Evolutionary conservation across 30 jellyfish, hydroid and myxozoan species (phyloP).

Genomic region (Nemopilema nomurai): DNA sequence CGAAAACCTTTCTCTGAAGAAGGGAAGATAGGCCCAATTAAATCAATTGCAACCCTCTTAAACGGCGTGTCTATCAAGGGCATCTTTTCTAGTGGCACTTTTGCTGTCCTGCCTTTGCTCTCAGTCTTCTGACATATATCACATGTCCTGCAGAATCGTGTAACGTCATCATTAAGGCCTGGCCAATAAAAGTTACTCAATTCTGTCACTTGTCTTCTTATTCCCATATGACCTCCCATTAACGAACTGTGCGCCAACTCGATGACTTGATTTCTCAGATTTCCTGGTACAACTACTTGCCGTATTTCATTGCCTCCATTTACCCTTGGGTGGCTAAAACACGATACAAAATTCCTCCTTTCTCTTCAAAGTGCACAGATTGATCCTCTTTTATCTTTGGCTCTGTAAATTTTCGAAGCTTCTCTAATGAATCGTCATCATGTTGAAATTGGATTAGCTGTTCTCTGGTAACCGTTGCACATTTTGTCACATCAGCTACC

Average conservation of each 20-base stretch:
- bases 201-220: conserved; percentile 26
- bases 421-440: conserved; percentile 39
- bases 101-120: conserved; percentile 34
- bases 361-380: conserved; percentile 17
- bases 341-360: conserved; percentile 6
- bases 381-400: conserved; percentile 31
- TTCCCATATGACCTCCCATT: conserved; percentile 55
- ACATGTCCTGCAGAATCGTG: conserved; percentile 40
- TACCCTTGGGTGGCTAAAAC: conserved; percentile 1
- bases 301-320: conserved; percentile 14
- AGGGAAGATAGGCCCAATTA: conserved; percentile 61
- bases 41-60: conserved; percentile 57
- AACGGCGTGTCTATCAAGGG: conserved; percentile 56
- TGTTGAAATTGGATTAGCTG: conserved; percentile 25
- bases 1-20: conserved; percentile 51
- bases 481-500: conserved; percentile 10
- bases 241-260: conserved; percentile 36
- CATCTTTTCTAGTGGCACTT: conserved; percentile 52
- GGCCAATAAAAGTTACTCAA: conserved; percentile 50
- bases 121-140: conserved; percentile 36
- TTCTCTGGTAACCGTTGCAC: conserved; percentile 34
- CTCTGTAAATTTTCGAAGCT: conserved; percentile 27
- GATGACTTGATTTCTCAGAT: conserved; percentile 6
- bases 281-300: conserved; percentile 4
- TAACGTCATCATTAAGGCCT: conserved; percentile 33